Evolutionary conservation across 1,140 invertebrate genomes (phyloP), one percentile per base, ranked within the genome.

Genomic region (honey bee (Apis mellifera)): DNA sequence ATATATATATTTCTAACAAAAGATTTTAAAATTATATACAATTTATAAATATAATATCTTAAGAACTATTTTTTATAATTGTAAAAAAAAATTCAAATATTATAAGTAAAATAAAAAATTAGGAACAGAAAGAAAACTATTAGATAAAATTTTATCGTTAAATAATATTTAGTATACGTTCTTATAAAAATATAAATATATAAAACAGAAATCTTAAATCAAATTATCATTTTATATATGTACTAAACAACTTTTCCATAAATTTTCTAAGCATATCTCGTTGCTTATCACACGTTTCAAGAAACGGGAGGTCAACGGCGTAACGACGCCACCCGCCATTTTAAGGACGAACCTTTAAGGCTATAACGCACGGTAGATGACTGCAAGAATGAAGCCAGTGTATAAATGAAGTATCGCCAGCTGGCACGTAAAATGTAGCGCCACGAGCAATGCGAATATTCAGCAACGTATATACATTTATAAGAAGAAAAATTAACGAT

Each of bases 301-400:
- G 79, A 76, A 68, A 76, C 52, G 62, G 55, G 77, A 62, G 85
- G 73, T 86, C 81, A 87, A 78, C 86, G 42, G 72, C 77, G 82
- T 73, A 78, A 57, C 66, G 62, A 82, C 64, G 74, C 62, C 78
- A 60, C 71, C 69, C 85, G 86, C 82, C 85, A 86, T 86, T 84
- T 87, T 78, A 82, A 87, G 85, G 77, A 84, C 62, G 82, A 78
- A 69, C 55, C 73, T 82, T 82, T 65, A 84, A 81, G 68, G 69
- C 66, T 80, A 78, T 64, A 81, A 86, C 57, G 60, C 68, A 77
- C 55, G 52, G 55, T 81, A 70, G 69, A 87, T 70, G 82, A 75
- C 12, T 70, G 59, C 77, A 73, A 68, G 57, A 69, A 48, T 32
- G 52, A 60, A 48, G 59, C 74, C 26, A 72, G 75, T 68, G 23